phyloP scores from a whole-genome alignment of 1,140 invertebrate species.

The Drosophila pectinifera region DNA sequence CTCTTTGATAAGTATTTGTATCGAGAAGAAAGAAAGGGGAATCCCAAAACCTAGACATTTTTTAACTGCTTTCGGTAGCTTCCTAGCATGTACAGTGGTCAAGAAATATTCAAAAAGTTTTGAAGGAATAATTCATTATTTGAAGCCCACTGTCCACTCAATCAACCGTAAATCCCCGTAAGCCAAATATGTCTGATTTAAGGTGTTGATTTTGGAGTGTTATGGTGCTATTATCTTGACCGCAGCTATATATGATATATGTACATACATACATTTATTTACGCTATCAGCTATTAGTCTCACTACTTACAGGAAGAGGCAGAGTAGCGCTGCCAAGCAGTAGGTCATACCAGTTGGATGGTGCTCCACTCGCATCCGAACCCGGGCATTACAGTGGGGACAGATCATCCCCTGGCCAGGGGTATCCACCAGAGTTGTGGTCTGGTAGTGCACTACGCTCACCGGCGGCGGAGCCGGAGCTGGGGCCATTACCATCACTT shows the following conservation, averaged over 20 bases:
- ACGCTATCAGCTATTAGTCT: background rate
- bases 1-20: no score
- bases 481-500: background rate
- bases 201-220: conserved; percentile 4
- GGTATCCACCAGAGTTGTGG: conserved; percentile 27
- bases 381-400: conserved; percentile 51
- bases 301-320: conserved; percentile 54
- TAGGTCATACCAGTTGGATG: conserved; percentile 60
- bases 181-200: background rate
- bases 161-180: background rate
- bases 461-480: background rate
- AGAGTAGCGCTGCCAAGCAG: conserved; percentile 38
- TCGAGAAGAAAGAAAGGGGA: no score
- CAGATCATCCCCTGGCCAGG: conserved; percentile 43
- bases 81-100: background rate
- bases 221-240: conserved; percentile 5
- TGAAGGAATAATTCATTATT: background rate
- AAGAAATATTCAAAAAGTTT: background rate
- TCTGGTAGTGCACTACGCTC: conserved; percentile 13
- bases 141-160: background rate
- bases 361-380: conserved; percentile 37
- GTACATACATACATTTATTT: background rate
- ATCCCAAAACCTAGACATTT: no score
- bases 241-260: background rate
- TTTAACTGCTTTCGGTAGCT: no score